Base-by-base conservation (phyloP, 2,888 invertebrate genomes). In the Mongoloraphidia duomilia region DNA sequence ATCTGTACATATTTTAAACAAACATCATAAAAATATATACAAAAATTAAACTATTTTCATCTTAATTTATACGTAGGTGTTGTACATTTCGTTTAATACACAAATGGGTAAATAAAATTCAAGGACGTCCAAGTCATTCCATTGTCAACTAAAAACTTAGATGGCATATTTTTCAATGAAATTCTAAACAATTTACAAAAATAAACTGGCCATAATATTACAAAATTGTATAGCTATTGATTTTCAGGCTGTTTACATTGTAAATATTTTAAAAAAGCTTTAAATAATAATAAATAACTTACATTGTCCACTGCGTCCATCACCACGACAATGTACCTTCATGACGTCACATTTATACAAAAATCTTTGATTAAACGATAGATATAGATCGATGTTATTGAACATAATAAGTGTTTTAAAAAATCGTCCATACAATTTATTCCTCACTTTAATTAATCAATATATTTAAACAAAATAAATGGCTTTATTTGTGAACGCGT, bases 291-390 rank as follows among this genome's bases (percentile, higher is more conserved):
- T 13, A 46, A 46, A 46, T 46, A 10, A 40, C 46, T 46, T 46
- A 46, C 46, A 46, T 40, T 46, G 40, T 46, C 39, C 33, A 12
- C 46, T 26, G 33, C 33, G 26, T 46, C 46, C 46, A 46, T 46
- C 36, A 34, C 40, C 17, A 40, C 42, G 12, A 42, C 26, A 39
- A 46, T 46, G 36, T 39, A 46, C 40, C 34, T 13, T 34, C 46
- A 46, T 46, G 46, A 46, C 46, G 46, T 46, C 46, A 46, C 34
- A 26, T n/a, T 12, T 12, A 8, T 8, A 12, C 38, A 13, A n/a
- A 34, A 42, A 33, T 33, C 26, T 33, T 34, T 42, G 34, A 42
- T 33, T n/a, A 14, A 26, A 42, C 42, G 34, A 42, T 14, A 33
- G 42, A 42, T 12, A 17, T 34, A 9, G 34, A 26, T 26, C 26